These are phyloP conservation scores for Rachycentron canadum DNA, from an alignment of 2,797 vertebrate species.

Conservation along the genomic window DNA sequence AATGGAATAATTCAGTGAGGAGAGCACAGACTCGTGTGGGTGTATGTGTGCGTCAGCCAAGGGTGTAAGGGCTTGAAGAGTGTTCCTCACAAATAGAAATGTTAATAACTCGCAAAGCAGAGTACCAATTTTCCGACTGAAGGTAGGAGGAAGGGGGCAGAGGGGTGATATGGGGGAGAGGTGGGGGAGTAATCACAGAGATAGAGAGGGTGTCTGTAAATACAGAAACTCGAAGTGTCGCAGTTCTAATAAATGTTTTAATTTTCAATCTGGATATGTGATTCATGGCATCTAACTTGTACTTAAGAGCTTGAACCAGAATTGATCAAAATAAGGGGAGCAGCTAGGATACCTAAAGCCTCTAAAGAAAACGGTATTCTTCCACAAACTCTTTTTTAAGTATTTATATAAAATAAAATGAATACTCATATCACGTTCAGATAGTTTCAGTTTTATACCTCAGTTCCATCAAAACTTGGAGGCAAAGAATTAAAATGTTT, in stretches of 20 bases:
- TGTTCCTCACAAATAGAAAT: conserved; percentile 83
- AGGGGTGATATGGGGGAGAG: conserved; percentile 27
- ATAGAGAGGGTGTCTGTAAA: conserved; percentile 13
- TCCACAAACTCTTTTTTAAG: neutral
- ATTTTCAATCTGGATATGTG: conserved; percentile 1
- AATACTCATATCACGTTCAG: neutral
- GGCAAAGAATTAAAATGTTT: conserved; percentile 7
- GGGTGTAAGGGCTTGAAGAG: conserved; percentile 68
- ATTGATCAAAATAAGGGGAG: neutral
- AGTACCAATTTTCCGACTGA: conserved; percentile 65
- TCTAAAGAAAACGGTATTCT: neutral
- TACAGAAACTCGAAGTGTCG: neutral
- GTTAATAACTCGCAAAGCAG: conserved; percentile 78
- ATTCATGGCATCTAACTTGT: conserved; percentile 3
- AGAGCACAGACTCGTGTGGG: conserved; percentile 72
- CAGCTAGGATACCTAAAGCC: neutral
- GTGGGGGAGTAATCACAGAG: conserved; percentile 34
- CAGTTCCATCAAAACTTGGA: neutral
- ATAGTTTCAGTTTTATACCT: conserved; percentile 2
- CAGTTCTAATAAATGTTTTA: conserved; percentile 8
- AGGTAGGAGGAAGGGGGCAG: conserved; percentile 52
- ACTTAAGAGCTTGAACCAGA: neutral
- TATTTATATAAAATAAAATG: neutral
- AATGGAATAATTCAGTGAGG: conserved; percentile 81
- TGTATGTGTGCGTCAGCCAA: conserved; percentile 71